These are phyloP conservation scores for Druon quercuslanigerum DNA, from an alignment of 1,140 invertebrate genomes.

Conservation along the genomic window DNA sequence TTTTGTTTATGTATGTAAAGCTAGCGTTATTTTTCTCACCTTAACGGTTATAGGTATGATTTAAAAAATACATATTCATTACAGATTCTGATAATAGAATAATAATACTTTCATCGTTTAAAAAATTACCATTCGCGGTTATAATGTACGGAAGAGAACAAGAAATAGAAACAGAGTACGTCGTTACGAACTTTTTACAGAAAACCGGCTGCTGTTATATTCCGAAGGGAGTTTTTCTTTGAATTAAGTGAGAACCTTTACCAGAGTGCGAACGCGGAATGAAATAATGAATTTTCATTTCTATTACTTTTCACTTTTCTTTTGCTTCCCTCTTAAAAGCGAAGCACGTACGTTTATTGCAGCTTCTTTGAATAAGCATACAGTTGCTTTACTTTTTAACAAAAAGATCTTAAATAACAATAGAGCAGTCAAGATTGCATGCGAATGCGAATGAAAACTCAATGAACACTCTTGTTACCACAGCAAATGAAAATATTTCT, in stretches of 20 bases:
- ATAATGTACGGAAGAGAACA: background rate
- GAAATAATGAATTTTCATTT: slow-evolving; percentile 23
- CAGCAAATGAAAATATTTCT: no score
- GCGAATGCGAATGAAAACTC: no score
- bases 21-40: no score
- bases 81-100: no score
- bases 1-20: no score
- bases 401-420: background rate
- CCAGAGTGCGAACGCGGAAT: background rate
- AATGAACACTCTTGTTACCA: no score
- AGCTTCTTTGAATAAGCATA: background rate
- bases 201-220: background rate
- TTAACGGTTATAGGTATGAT: no score
- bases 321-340: background rate
- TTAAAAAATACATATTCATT: no score
- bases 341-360: background rate
- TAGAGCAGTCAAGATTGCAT: background rate
- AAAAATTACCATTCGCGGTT: background rate
- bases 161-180: background rate
- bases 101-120: background rate
- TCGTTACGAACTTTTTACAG: slow-evolving; percentile 3
- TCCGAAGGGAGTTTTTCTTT: slow-evolving; percentile 15
- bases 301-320: slow-evolving; percentile 10
- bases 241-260: slow-evolving; percentile 22
- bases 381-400: background rate